phyloP scores from a whole-genome alignment of 2,888 invertebrate species.

The Gryllus longicercus region DNA sequence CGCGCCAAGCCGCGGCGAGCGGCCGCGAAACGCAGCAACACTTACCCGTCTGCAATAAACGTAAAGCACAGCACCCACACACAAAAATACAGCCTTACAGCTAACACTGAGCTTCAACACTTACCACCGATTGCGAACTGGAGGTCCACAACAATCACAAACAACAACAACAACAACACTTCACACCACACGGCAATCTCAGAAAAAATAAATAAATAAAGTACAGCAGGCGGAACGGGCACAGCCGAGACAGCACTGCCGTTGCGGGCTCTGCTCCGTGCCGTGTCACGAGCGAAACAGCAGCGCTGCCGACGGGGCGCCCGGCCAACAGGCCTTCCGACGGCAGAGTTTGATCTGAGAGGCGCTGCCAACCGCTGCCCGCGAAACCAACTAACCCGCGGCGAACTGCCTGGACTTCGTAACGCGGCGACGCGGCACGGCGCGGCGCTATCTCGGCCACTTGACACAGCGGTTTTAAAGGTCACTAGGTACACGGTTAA shows the following conservation, averaged over 20 bases:
- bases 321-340: neutral
- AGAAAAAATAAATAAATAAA: neutral
- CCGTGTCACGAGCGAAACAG: neutral
- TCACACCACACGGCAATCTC: neutral
- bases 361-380: conserved; percentile 17
- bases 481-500: neutral
- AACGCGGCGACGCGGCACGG: neutral
- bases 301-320: neutral
- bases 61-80: too few relatives aligned
- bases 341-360: neutral
- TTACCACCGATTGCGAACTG: neutral
- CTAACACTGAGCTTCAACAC: neutral
- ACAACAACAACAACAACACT: conserved; percentile 17
- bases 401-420: conserved; percentile 11
- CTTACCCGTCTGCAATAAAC: too few relatives aligned
- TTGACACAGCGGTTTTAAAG: conserved; percentile 17
- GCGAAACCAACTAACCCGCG: neutral
- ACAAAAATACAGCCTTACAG: neutral
- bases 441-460: neutral
- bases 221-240: neutral
- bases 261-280: neutral
- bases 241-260: neutral
- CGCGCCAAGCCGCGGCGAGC: too few relatives aligned
- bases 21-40: too few relatives aligned
- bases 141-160: neutral